phyloP scores from a whole-genome alignment of 1,140 invertebrate genomes.

The Cheumatopsyche charites region DNA sequence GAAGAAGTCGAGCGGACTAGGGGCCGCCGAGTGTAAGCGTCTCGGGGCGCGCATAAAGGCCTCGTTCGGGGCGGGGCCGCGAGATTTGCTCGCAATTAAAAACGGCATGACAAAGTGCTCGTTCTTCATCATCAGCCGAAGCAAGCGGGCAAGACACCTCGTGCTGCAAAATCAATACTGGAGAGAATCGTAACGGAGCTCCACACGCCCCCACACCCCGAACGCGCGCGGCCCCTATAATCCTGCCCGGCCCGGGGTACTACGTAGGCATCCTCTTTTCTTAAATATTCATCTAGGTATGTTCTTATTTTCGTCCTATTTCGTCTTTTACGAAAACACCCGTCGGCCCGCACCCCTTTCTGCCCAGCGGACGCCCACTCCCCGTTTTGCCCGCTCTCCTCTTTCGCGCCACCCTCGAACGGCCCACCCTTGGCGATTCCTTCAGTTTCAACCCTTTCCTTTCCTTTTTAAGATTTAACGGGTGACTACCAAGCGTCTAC shows the following conservation, averaged over 20 bases:
- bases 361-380: slow-evolving; percentile 24
- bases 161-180: slow-evolving; percentile 46
- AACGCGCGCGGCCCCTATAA: slow-evolving; percentile 30
- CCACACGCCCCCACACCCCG: neutral
- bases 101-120: slow-evolving; percentile 43
- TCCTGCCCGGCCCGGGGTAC: slow-evolving; percentile 29
- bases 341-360: slow-evolving; percentile 20
- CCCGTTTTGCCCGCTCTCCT: slow-evolving; percentile 17
- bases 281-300: slow-evolving; percentile 50
- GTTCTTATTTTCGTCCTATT: slow-evolving; percentile 50
- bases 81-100: slow-evolving; percentile 38
- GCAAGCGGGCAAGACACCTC: slow-evolving; percentile 41
- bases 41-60: neutral
- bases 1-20: too few relatives aligned
- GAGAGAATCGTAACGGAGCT: slow-evolving; percentile 33
- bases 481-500: slow-evolving; percentile 33
- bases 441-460: slow-evolving; percentile 49
- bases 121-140: slow-evolving; percentile 44
- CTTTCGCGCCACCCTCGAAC: neutral
- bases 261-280: slow-evolving; percentile 46
- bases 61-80: neutral
- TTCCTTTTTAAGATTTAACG: slow-evolving; percentile 45
- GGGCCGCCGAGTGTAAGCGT: too few relatives aligned
- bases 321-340: slow-evolving; percentile 49
- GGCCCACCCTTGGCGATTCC: slow-evolving; percentile 40